Percentiles rank a stretch among this genome's conserved stretches.
Conservation (phyloP, 2,113 vertebrate genomes). For the Acinonyx jubatus region DNA sequence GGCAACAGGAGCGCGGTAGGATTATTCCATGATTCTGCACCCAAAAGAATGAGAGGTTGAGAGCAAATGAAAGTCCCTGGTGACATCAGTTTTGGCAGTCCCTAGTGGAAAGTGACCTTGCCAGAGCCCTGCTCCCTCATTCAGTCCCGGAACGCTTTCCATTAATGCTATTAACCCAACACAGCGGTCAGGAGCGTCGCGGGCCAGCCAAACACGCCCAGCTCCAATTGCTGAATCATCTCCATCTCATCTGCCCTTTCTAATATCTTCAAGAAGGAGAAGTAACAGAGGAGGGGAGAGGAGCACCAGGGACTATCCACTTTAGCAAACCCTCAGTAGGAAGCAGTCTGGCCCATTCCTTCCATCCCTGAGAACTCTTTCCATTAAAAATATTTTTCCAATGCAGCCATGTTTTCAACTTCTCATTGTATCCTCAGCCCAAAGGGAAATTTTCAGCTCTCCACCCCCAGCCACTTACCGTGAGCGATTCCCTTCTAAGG, state of each 20-base stretch:
- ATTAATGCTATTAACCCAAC: constrained; percentile 53
- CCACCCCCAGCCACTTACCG: not conserved
- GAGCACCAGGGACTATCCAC: not conserved
- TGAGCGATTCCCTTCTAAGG: constrained; percentile 33
- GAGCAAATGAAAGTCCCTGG: not conserved
- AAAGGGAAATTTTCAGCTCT: constrained; percentile 31
- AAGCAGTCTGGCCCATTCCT: not conserved
- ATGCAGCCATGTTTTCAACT: not conserved
- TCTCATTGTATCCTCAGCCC: not conserved
- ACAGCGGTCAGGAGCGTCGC: not conserved
- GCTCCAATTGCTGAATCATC: constrained; percentile 60
- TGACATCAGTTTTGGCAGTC: constrained; percentile 73
- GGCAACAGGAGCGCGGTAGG: not conserved
- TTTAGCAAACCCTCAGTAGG: not conserved
- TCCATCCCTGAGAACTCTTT: not conserved
- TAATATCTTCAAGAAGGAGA: constrained; percentile 33
- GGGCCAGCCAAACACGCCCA: accelerated
- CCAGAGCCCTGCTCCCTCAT: not conserved
- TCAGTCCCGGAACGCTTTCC: constrained; percentile 51
- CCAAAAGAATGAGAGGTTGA: constrained; percentile 6
- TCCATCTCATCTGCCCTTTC: constrained; percentile 21
- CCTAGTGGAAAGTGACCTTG: constrained; percentile 62
- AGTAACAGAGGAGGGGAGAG: not conserved
- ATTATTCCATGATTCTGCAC: constrained; percentile 17
- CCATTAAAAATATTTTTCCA: not conserved